Evolutionary conservation across 2,888 invertebrate genomes (phyloP), one percentile per base, ranked within the genome.

Genomic region (Tetragnatha montana): DNA sequence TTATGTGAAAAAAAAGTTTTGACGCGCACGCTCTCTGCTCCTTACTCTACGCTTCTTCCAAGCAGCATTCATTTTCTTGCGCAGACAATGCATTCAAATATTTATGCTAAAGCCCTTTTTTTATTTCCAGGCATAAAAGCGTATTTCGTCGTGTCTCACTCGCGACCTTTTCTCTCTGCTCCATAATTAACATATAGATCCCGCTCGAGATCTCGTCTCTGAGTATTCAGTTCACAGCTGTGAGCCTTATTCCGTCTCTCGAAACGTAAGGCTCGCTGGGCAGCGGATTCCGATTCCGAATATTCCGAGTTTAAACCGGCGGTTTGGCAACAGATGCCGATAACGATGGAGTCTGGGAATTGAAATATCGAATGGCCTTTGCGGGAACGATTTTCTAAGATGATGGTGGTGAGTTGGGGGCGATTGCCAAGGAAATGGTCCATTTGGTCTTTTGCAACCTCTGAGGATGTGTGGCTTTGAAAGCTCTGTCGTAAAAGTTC

Each of bases 161-260:
- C 60, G 21, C 60, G 78, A 78, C 78, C 78, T 78, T 78, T 78
- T 22, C 14, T 60, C 22, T 17, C 60, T 8, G 6, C 12, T 12
- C 50, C 12, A 76, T 76, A 49, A 19, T 78, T 78, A 78, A 35
- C 76, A 76, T 76, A 78, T 60, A 14, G 17, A 78, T 68, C 22
- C 60, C 14, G 51, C 60, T 35, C 35, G 35, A 35, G 35, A 35
- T 35, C 35, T 35, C 35, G 35, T 35, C 35, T 35, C 35, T 1
- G 35, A 35, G 35, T 35, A 35, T 35, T 35, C 35, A 35, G 35
- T 4, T 35, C 35, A 35, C 35, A 35, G 35, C 35, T 35, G 35
- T 35, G 35, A 35, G 35, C 35, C 4, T 35, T 35, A 35, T 4
- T 35, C 35, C 35, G 4, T 35, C 35, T 35, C 35, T 35, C 35